Base-by-base conservation (phyloP, 2,113 vertebrate genomes). In the Apteryx owenii region DNA sequence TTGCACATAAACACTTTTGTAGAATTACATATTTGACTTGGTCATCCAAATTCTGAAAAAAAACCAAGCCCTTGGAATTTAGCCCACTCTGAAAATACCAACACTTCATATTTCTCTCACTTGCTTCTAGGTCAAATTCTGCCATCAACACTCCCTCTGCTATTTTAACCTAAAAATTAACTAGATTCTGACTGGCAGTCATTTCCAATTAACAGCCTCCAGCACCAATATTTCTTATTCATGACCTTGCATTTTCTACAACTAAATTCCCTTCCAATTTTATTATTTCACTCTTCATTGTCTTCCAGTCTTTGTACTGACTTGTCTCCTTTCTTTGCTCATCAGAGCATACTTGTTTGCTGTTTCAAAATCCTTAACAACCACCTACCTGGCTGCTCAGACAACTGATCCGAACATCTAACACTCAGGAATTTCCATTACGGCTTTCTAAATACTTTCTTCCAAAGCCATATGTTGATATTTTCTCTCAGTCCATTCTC, bases 131-230 rank as follows among this genome's bases (percentile, higher is more conserved):
- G 31, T 75, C 50, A 66, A 90, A 81, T 66, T 58, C 40, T 68
- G 42, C 28, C 42, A 84, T 54, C 70, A 70, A 50, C 20, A 31
- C 9, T 48, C 50, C 56, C 9, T 17, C 10, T 46, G 53, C 26
- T 36, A 71, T n/a, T 85, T 90, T 50, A 85, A 93, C 87, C 4
- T 1, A n/a, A 79, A 94, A 75, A 54, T 4, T 1, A 9, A 16
- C 53, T 71, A 50, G n/a, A 75, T 54, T 83, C 40, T 94, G 91
- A 95, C 76, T 83, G 79, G 81, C 84, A 93, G 62, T 46, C 23
- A 78, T 85, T 95, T 85, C 90, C 54, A 95, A 85, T 80, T 95
- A 96, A 89, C 56, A 93, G 53, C 10, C 28, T 81, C 81, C 58
- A 94, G 42, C 61, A 76, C 53, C 58, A 91, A 1, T 23, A 87